phyloP scores from a whole-genome alignment of 2,797 vertebrate species.

The Halcyon smyrnensis region DNA sequence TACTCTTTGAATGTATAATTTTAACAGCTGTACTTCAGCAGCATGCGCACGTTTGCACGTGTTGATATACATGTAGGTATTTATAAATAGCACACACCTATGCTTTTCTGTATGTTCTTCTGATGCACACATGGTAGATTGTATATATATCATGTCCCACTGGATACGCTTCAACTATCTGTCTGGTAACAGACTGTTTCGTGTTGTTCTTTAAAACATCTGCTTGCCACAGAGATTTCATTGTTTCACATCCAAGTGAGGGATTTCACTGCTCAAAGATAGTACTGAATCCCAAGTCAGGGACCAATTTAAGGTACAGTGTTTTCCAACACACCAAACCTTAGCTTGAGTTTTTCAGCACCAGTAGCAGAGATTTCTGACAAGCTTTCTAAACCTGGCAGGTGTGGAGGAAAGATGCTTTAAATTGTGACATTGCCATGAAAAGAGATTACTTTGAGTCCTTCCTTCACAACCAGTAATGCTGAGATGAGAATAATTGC shows the following conservation, averaged over 20 bases:
- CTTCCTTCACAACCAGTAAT: background rate
- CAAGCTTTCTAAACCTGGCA: background rate
- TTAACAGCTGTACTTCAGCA: background rate
- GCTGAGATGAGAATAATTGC: background rate
- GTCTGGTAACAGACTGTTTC: background rate
- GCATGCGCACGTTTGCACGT: background rate
- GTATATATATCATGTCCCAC: background rate
- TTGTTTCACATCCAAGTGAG: background rate
- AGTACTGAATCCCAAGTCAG: background rate
- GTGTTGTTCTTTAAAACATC: background rate
- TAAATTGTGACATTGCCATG: background rate
- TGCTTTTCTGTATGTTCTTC: background rate
- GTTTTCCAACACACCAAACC: background rate
- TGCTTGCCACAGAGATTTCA: background rate
- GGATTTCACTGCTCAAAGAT: background rate
- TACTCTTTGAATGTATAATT: background rate
- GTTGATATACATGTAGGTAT: background rate
- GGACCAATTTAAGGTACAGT: background rate
- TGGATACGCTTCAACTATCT: background rate
- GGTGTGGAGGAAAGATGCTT: background rate
- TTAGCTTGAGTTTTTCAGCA: background rate
- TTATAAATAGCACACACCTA: background rate
- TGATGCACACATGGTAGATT: background rate
- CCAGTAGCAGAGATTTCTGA: background rate
- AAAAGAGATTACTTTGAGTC: background rate